phyloP scores from a whole-genome alignment of 2,888 invertebrate species.

The Druceiella hillmani region DNA sequence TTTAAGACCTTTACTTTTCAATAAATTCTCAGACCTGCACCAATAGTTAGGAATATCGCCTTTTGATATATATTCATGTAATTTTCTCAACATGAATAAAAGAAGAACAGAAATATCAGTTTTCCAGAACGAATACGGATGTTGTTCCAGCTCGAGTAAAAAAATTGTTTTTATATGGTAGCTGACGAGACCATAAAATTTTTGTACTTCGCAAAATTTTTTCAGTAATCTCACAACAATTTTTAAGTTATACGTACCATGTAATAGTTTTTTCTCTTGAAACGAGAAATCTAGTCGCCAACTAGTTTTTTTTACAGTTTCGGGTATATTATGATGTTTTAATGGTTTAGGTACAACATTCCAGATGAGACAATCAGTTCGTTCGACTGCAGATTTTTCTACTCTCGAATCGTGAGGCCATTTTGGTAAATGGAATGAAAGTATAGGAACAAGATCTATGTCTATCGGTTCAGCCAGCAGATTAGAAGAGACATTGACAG shows the following conservation, averaged over 20 bases:
- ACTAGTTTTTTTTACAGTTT: slow-evolving; percentile 30
- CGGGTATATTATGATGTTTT: too few species aligned
- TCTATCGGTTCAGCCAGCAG: slow-evolving; percentile 30
- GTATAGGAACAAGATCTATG: slow-evolving; percentile 36
- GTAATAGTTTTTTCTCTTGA: slow-evolving; percentile 32
- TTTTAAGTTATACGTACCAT: slow-evolving; percentile 33
- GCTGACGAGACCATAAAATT: slow-evolving; percentile 34
- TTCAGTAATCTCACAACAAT: slow-evolving; percentile 33
- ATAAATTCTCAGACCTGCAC: slow-evolving; percentile 33
- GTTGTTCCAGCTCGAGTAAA: slow-evolving; percentile 32
- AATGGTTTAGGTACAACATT: slow-evolving; percentile 38
- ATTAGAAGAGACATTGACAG: slow-evolving; percentile 30
- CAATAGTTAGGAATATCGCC: slow-evolving; percentile 33
- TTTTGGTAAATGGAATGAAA: slow-evolving; percentile 31
- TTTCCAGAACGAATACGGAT: slow-evolving; percentile 30
- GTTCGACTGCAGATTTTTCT: slow-evolving; percentile 28
- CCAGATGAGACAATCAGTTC: slow-evolving; percentile 28
- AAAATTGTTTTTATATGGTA: slow-evolving; percentile 37
- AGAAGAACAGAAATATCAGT: slow-evolving; percentile 30
- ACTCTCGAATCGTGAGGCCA: slow-evolving; percentile 28
- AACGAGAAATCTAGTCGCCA: slow-evolving; percentile 37
- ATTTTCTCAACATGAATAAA: slow-evolving; percentile 32
- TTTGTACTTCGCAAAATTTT: slow-evolving; percentile 33
- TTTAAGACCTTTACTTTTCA: slow-evolving; percentile 33
- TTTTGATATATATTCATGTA: slow-evolving; percentile 28